Evolutionary conservation across 2,888 invertebrate genomes (phyloP), one percentile per base, ranked within the genome.

Genomic region (Blastobasis lacticolella): DNA sequence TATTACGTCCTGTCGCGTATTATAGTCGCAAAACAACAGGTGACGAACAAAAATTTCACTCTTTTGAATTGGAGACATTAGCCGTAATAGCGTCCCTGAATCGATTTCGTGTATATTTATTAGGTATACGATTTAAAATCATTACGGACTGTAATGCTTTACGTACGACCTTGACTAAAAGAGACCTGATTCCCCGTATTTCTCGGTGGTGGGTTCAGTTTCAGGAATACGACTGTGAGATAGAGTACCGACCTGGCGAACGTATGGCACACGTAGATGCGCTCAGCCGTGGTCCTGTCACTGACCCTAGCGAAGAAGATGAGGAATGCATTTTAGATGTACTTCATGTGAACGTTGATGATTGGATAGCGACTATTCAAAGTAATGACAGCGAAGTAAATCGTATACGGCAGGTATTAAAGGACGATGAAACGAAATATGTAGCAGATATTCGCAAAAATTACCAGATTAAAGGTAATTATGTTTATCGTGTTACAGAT

Each of bases 51-150:
- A 48, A 57, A 6, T 57, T 57, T 4, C 56, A 56, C 23, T 52
- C 59, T 0, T 62, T 54, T 49, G 62, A 64, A 37, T 44, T 64
- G 4, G 61, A 64, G 45, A 58, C 61, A 1, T 43, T 60, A 6
- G 58, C 58, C 0, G 48, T 58, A 0, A 41, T 61, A 10, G 10
- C 50, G 4, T 56, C 58, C 5, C 46, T 63, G 9, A 44, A 52
- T n/a, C 54, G 51, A 41, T 63, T 63, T 46, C 45, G 60, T 6
- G 58, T 59, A 0, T 60, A 57, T 49, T 23, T 61, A 1, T 10
- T 61, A 38, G 59, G 61, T 1, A 49, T 53, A 6, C 43, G 46
- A 6, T 61, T 63, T 43, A 59, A 50, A 43, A 53, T 61, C 4
- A 6, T 58, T 1, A 56, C 63, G 0, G 60, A 63, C 10, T 61